These are phyloP conservation scores for Monochamus saltuarius DNA, from an alignment of 1,140 invertebrate species.

Conservation along the genomic window DNA sequence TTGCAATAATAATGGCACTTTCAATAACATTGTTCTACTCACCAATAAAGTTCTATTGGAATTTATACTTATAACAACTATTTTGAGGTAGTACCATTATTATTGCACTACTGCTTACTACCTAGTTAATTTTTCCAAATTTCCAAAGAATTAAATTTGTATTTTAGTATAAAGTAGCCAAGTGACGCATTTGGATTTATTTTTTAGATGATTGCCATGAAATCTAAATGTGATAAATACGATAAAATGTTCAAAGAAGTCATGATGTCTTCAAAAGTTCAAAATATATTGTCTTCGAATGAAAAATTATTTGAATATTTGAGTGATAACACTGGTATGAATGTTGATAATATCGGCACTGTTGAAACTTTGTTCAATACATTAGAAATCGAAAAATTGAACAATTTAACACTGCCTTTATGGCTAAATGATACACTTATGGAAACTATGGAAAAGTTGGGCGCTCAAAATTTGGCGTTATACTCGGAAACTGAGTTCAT, in stretches of 20 bases:
- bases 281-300: constrained; percentile 59
- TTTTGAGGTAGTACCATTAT: too few species aligned
- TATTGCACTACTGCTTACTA: too few species aligned
- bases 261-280: constrained; percentile 57
- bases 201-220: constrained; percentile 61
- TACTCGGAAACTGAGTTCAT: constrained; percentile 70
- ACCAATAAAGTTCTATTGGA: too few species aligned
- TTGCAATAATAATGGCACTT: too few species aligned
- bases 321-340: constrained; percentile 65
- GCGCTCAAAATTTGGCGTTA: constrained; percentile 67
- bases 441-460: constrained; percentile 64
- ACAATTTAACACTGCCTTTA: constrained; percentile 66
- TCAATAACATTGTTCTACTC: too few species aligned
- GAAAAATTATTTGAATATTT: constrained; percentile 65
- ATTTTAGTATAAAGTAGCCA: too few species aligned
- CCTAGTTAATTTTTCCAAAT: too few species aligned
- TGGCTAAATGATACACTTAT: constrained; percentile 74
- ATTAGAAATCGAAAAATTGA: constrained; percentile 68
- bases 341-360: constrained; percentile 63
- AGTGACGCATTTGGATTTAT: constrained; percentile 16
- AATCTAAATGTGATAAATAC: constrained; percentile 64
- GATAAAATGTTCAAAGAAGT: constrained; percentile 58
- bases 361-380: constrained; percentile 76
- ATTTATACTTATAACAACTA: too few species aligned
- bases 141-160: too few species aligned